These are phyloP conservation scores for Psittacula derbiana DNA, from an alignment of 2,797 vertebrate species.

Conservation along the genomic window DNA sequence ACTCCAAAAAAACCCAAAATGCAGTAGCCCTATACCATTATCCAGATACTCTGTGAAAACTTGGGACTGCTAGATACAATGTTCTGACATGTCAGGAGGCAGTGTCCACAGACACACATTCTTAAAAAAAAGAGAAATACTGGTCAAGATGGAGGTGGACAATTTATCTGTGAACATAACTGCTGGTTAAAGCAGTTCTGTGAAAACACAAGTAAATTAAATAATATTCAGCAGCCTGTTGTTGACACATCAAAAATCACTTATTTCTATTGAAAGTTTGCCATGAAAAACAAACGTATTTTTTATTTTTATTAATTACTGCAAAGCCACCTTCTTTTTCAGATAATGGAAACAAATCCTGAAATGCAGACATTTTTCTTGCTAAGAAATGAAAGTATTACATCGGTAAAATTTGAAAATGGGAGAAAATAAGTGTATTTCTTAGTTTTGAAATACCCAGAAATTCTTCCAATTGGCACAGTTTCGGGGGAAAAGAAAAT, in stretches of 20 bases:
- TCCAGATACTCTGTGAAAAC: not conserved
- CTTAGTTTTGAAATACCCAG: not conserved
- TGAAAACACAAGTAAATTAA: not conserved
- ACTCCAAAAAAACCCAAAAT: not conserved
- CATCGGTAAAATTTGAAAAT: not conserved
- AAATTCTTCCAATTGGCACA: not conserved
- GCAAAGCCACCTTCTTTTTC: not conserved
- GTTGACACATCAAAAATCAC: not conserved
- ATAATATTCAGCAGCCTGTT: not conserved
- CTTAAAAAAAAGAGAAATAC: not conserved
- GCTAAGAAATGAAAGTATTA: not conserved
- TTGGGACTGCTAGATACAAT: not conserved
- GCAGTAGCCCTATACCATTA: not conserved
- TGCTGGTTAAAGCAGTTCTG: not conserved
- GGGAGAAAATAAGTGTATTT: rapidly evolving
- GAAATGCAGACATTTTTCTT: not conserved
- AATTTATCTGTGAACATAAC: not conserved
- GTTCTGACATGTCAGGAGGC: not conserved
- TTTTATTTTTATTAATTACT: not conserved
- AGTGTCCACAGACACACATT: not conserved
- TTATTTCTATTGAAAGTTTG: not conserved
- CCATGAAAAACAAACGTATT: not conserved
- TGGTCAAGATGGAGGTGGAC: not conserved
- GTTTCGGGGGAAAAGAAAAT: not conserved
- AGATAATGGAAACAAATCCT: not conserved